Evolutionary conservation across 2,113 vertebrate genomes (phyloP).

Genomic region (Colaptes auratus): DNA sequence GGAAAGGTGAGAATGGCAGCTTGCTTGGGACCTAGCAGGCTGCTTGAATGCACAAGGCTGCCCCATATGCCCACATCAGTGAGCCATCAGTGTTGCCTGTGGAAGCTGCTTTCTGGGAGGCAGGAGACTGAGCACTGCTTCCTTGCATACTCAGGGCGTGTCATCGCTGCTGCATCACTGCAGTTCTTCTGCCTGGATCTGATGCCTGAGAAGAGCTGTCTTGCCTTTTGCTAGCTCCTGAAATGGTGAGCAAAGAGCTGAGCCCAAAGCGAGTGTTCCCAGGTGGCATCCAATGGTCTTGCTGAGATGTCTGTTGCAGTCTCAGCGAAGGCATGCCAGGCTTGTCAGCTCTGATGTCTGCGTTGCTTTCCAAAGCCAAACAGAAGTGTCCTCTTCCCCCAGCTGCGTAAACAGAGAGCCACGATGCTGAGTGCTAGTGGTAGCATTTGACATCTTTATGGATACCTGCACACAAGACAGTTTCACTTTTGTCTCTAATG

Average conservation of each 20-base stretch:
- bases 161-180: not conserved
- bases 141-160: not conserved
- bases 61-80: not conserved
- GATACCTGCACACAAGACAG: accelerated
- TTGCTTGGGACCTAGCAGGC: not conserved
- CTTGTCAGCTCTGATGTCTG: not conserved
- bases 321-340: not conserved
- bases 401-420: not conserved
- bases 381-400: not conserved
- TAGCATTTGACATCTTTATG: not conserved
- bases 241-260: not conserved
- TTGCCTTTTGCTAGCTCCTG: not conserved
- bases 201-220: not conserved
- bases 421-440: not conserved
- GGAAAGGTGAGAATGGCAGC: not conserved
- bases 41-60: not conserved
- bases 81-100: not conserved
- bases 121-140: not conserved
- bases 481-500: not conserved
- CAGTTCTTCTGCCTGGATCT: not conserved
- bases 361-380: not conserved
- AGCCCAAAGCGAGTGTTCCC: not conserved
- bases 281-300: not conserved
- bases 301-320: not conserved
- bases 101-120: not conserved